Base-by-base conservation (phyloP, 53 echinoderm and acorn worm genomes). In the Patiria pectinifera region DNA sequence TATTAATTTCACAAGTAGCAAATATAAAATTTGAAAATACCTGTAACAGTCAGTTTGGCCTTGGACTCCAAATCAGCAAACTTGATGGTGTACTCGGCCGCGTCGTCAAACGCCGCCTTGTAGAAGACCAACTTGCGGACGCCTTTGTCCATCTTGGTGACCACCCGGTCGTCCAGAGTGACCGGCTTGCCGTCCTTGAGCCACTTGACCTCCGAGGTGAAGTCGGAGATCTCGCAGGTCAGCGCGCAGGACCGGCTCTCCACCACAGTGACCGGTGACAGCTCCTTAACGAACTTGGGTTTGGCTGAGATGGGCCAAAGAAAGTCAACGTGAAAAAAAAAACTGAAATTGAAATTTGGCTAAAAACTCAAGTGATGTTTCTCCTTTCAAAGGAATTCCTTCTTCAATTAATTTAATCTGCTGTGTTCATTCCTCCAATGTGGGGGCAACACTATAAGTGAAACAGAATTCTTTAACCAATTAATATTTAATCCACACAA, bases 201-300 rank as follows among this genome's bases (percentile, higher is more conserved):
- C 99, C 99, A 97, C 78, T 95, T 94, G 49, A 94, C 92, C 85
- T 96, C 95, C 14, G 96, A 88, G 11, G 85, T 91, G 72, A 85
- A 58, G 46, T 95, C 97, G 11, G 97, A 95, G 69, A 97, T 93
- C 78, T 98, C 99, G 49, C 99, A 98, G 71, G 87, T 85, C 44
- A 98, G 47, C 14, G 85, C 92, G n/a, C 91, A 86, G 9, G 94
- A 76, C 14, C 86, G 72, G 70, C 92, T 92, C 85, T 96, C 95
- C 43, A 96, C 94, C 15, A 94, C 97, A 23, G 93, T 91, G 86
- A 87, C 92, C 12, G 94, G 95, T 35, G 95, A 69, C 11, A 98
- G 87, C 9, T 95, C 94, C 86, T 96, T 90, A 3, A 97, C 45
- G 84, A 98, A 95, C 87, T 98, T 97, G 53, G 99, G 99, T 77